phyloP scores from a whole-genome alignment of 1,140 invertebrate species.

The silkworm (Bombyx mori) region DNA sequence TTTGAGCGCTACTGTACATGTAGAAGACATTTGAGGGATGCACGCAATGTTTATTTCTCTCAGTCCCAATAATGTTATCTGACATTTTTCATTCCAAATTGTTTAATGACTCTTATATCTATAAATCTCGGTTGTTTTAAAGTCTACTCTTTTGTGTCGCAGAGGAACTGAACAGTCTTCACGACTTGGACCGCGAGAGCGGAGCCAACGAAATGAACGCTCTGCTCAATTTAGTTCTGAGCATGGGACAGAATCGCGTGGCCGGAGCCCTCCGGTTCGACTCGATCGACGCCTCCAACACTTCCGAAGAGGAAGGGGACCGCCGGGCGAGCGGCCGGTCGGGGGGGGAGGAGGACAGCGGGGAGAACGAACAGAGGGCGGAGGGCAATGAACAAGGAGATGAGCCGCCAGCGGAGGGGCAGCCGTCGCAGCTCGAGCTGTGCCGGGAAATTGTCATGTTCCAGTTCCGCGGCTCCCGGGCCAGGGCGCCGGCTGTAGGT shows the following conservation, averaged over 20 bases:
- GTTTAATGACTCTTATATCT: neutral
- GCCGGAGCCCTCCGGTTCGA: slow-evolving; percentile 52
- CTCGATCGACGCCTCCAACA: slow-evolving; percentile 19
- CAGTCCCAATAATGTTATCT: neutral
- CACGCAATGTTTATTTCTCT: no score
- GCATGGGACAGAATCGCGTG: slow-evolving; percentile 55
- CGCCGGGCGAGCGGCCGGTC: neutral
- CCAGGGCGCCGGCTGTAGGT: no score
- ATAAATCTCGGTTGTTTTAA: neutral
- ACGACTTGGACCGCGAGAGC: slow-evolving; percentile 49
- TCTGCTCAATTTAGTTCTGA: slow-evolving; percentile 58
- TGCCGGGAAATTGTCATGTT: neutral
- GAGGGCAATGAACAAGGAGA: slow-evolving; percentile 4
- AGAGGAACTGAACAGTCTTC: slow-evolving; percentile 54
- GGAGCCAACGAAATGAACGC: slow-evolving; percentile 69
- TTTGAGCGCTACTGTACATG: no score
- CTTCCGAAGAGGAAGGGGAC: slow-evolving; percentile 11
- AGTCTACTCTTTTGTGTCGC: slow-evolving; percentile 5
- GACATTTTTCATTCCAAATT: neutral
- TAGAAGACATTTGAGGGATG: no score
- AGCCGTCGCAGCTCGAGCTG: neutral
- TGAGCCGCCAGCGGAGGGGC: neutral
- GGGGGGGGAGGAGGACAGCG: neutral
- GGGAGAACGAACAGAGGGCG: neutral
- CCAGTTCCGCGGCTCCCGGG: no score